A percentile compares a stretch with the other conserved stretches of the same genome.
These are phyloP conservation scores for Tauraco erythrolophus DNA, from an alignment of 2,113 vertebrate genomes.

Conservation along the genomic window DNA sequence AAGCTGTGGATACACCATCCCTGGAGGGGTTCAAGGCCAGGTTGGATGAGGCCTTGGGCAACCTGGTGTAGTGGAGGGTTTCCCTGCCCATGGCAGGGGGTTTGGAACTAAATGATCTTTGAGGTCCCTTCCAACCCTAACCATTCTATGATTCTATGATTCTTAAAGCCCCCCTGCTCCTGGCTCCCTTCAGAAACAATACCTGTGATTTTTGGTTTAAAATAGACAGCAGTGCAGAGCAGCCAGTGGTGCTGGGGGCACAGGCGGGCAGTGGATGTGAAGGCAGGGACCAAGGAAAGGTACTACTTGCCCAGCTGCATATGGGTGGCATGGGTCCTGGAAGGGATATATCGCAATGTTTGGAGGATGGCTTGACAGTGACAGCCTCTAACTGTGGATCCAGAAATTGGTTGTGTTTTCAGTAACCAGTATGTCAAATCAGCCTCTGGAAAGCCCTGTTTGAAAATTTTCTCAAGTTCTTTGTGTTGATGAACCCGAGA, in stretches of 20 bases:
- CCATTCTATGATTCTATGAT: too few relatives aligned
- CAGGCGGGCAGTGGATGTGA: neutral
- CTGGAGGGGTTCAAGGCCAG: too few relatives aligned
- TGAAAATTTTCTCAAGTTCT: neutral
- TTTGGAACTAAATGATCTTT: too few relatives aligned
- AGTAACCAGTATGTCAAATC: neutral
- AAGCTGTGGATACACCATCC: too few relatives aligned
- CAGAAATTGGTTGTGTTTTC: neutral
- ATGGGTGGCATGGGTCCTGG: too few relatives aligned
- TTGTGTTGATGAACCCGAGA: neutral
- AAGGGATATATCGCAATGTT: neutral
- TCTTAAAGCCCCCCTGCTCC: neutral
- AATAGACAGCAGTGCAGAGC: neutral
- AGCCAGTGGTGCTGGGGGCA: neutral
- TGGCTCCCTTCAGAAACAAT: neutral
- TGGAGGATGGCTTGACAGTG: neutral
- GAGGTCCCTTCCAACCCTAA: too few relatives aligned
- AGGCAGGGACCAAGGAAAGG: neutral
- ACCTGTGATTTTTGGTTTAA: neutral
- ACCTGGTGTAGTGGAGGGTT: too few relatives aligned
- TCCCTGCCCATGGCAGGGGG: too few relatives aligned
- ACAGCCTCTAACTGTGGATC: neutral
- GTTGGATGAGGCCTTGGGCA: too few relatives aligned
- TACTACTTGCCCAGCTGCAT: neutral
- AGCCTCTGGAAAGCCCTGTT: neutral